A percentile compares a stretch with the other conserved stretches of the same genome.
These are phyloP conservation scores for Pyrochroa serraticornis DNA, from an alignment of 2,888 invertebrate species.

Conservation along the genomic window DNA sequence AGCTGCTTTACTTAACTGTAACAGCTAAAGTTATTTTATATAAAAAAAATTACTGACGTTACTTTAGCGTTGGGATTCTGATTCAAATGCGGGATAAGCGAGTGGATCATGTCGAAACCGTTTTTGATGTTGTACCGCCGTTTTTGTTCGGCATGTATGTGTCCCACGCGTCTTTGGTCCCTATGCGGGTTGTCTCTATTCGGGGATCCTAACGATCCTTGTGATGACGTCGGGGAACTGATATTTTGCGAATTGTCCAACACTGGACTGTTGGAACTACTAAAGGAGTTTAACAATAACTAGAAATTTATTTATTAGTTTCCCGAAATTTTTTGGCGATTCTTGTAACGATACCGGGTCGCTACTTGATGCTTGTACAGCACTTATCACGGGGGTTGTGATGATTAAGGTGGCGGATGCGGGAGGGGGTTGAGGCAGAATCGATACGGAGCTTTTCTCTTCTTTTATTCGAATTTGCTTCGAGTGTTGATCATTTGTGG, in stretches of 20 bases:
- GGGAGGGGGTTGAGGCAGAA: slow-evolving; percentile 59
- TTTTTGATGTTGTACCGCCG: slow-evolving; percentile 94
- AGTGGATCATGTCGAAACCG: slow-evolving; percentile 93
- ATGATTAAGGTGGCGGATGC: slow-evolving; percentile 56
- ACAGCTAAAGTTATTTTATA: slow-evolving; percentile 11
- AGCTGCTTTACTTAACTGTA: slow-evolving; percentile 89
- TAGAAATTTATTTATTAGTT: slow-evolving; percentile 30
- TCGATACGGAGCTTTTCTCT: slow-evolving; percentile 54
- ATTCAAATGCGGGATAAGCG: slow-evolving; percentile 88
- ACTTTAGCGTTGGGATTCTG: slow-evolving; percentile 90
- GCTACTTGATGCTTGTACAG: slow-evolving; percentile 49
- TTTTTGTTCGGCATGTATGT: slow-evolving; percentile 96
- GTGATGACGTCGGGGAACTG: slow-evolving; percentile 69
- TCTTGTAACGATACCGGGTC: slow-evolving; percentile 43
- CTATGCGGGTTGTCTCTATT: slow-evolving; percentile 61
- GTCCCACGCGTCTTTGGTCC: slow-evolving; percentile 82
- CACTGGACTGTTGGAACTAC: slow-evolving; percentile 58
- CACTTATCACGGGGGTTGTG: slow-evolving; percentile 57
- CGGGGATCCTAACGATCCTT: slow-evolving; percentile 56
- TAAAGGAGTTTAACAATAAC: slow-evolving; percentile 47
- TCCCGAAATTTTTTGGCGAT: too few species aligned
- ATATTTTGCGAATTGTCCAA: slow-evolving; percentile 58
- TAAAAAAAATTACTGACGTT: slow-evolving; percentile 27
- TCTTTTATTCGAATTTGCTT: slow-evolving; percentile 44
- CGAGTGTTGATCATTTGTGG: slow-evolving; percentile 33